phyloP scores from a whole-genome alignment of 1,140 invertebrate species.

The Berghia stephanieae region DNA sequence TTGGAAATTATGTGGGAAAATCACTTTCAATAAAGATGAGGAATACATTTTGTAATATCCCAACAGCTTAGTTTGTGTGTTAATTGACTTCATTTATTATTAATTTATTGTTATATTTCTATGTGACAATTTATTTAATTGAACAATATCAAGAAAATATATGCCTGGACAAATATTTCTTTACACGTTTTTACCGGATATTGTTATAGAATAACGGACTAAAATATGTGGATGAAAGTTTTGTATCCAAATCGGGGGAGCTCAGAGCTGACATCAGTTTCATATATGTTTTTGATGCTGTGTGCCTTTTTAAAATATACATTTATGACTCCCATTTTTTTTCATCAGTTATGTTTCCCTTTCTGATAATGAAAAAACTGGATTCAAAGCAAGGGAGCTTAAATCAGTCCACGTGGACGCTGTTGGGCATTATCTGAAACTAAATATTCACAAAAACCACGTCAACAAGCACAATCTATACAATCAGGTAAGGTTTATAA shows the following conservation, averaged over 20 bases:
- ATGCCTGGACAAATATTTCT: too few relatives aligned
- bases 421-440: constrained; percentile 82
- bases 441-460: constrained; percentile 85
- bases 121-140: background rate
- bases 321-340: background rate
- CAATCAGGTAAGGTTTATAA: constrained; percentile 78
- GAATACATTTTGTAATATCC: too few relatives aligned
- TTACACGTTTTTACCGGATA: too few relatives aligned
- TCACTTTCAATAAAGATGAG: too few relatives aligned
- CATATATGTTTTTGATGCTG: background rate
- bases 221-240: too few relatives aligned
- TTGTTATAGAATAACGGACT: too few relatives aligned
- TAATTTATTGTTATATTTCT: background rate
- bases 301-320: background rate
- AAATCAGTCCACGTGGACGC: constrained; percentile 85
- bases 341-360: constrained; percentile 79
- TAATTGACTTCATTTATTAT: background rate
- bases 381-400: constrained; percentile 85
- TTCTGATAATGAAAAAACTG: constrained; percentile 82
- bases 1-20: too few relatives aligned
- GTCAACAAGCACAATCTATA: constrained; percentile 77
- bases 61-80: too few relatives aligned
- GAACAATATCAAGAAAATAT: too few relatives aligned
- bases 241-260: too few relatives aligned
- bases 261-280: too few relatives aligned